Evolutionary conservation across 2,113 vertebrate species (phyloP), one percentile per base, ranked within the genome.

Genomic region (Azemiops feae): DNA sequence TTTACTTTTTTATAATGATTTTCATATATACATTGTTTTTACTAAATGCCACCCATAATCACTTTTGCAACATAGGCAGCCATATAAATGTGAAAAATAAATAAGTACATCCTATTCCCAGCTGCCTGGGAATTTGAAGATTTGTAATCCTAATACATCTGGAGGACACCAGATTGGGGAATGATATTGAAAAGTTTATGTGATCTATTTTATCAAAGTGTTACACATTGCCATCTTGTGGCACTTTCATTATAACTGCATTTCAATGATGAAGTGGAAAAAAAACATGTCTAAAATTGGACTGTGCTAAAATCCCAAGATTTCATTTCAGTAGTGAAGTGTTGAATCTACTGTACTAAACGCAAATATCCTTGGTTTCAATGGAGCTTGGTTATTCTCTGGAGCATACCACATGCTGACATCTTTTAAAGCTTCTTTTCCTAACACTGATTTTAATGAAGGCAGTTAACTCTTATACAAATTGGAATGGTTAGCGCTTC

Each of bases 181-280:
- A 22, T 81, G 34, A 81, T 81, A 81, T 39, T 81, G 16, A 81
- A 39, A 81, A 39, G 6, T 81, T 39, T 20, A 81, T 81, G 69
- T 81, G 69, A 20, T 39, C 39, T 81, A 81, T 81, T 81, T 39
- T 22, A 52, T 87, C 0, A 0, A 90, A 64, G 87, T 57, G 20
- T 57, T 89, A 92, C 9, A 1, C 20, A 81, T 85, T 95, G 94
- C 94, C 92, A 95, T 91, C 92, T 93, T 88, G 90, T 8, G 69
- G 64, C 45, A 25, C 0, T 0, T 89, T 47, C 39, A 22, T 53
- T 88, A 60, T 25, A 34, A 64, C 27, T 20, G 11, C 34, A 18
- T 22, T 60, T 50, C 23, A 18, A 14, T 9, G 8, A 27, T 85
- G 39, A 11, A 57, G 39, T 89, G 22, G 22, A n/a, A 87, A n/a